Evolutionary conservation across 2,888 invertebrate species (phyloP), one percentile per base, ranked within the genome.

Genomic region (Embidobia sp.): DNA sequence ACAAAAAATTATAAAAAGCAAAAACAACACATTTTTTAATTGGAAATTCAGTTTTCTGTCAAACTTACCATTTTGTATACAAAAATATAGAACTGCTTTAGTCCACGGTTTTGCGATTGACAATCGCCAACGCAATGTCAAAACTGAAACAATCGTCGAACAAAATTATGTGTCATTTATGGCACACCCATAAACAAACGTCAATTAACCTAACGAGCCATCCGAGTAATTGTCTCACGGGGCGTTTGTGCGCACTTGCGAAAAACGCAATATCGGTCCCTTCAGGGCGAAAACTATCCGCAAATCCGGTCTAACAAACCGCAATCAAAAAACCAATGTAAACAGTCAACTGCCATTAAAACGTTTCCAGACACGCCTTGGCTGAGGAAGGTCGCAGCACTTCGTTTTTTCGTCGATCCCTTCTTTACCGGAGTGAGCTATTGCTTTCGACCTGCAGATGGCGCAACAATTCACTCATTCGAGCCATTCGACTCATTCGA

Each of bases 141-240:
- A 44, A 44, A 57, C 44, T 57, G 13, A 3, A 44, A 33, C 11
- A 61, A 33, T 61, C 31, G 27, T 6, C 10, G 11, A 13, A 5
- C 1, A 10, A 63, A 40, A 44, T 35, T 48, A 48, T 69, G 69
- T 69, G 57, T 57, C 57, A 69, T 59, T 11, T 46, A 33, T 55
- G 69, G 57, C 57, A 69, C 69, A 69, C 69, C 57, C 49, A 48
- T 49, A 48, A 66, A 66, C 49, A 67, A 57, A 46, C 31, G 31
- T 31, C 40, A 27, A 48, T 67, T 67, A 67, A 67, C 67, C 48
- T 55, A 55, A 31, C 48, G 35, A 29, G 6, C 16, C 31, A 40
- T 13, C 26, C 49, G 27, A 18, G 19, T 46, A 46, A 46, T 26
- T 26, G 31, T 46, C 5, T 15, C 13, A 11, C 35, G 31, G 10